Evolutionary conservation across 2,113 vertebrate genomes (phyloP).

Genomic region (Pristiophorus japonicus): DNA sequence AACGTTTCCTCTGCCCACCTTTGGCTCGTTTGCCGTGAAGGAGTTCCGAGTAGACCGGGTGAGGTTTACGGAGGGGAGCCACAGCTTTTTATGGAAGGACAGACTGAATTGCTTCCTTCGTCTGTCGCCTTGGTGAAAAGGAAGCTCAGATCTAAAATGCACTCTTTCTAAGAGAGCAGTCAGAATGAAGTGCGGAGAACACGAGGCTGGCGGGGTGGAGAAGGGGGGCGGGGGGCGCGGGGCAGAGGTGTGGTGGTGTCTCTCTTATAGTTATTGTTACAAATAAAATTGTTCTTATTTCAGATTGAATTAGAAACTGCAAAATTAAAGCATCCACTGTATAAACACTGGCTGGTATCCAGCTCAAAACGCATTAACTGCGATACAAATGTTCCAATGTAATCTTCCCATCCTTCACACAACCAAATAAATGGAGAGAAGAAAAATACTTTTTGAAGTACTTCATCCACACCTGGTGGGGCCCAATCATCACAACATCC

Average conservation of each 20-base stretch:
- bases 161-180: background rate
- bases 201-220: no score
- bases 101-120: background rate
- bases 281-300: background rate
- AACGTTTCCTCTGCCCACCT: no score
- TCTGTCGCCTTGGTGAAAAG: background rate
- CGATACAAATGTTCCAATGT: background rate
- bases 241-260: no score
- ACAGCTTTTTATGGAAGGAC: background rate
- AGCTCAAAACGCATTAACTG: background rate
- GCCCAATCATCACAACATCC: background rate
- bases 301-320: background rate
- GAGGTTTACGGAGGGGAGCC: background rate
- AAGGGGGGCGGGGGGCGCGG: no score
- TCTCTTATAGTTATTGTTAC: background rate
- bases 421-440: background rate
- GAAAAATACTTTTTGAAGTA: background rate
- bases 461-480: background rate
- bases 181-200: background rate
- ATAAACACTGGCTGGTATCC: background rate
- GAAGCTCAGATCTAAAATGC: background rate
- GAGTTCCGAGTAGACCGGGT: no score
- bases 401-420: background rate
- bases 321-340: background rate
- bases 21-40: no score